Evolutionary conservation across 1,140 invertebrate genomes (phyloP).

Genomic region (Drosophila dunni): DNA sequence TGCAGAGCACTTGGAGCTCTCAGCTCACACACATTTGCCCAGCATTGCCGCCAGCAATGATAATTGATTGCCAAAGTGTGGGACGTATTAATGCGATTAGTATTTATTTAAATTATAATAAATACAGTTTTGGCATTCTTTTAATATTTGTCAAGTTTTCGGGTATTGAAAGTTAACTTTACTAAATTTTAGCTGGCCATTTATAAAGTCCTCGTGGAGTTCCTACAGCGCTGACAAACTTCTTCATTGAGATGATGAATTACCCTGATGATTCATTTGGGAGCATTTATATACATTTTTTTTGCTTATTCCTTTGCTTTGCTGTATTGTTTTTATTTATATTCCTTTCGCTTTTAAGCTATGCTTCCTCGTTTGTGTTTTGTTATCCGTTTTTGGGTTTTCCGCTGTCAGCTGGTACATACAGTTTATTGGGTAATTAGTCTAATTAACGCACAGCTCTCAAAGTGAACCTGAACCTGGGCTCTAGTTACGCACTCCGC

Average conservation of each 20-base stretch:
- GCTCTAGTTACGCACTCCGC: constrained; percentile 38
- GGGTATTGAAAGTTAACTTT: no score
- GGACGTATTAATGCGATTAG: no score
- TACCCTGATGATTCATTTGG: constrained; percentile 68
- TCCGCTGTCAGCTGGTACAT: constrained; percentile 16
- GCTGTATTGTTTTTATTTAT: constrained; percentile 12
- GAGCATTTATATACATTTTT: constrained; percentile 47
- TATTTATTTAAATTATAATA: no score
- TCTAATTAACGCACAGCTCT: constrained; percentile 52
- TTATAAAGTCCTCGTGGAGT: constrained; percentile 27
- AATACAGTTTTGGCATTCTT: no score
- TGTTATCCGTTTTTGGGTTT: constrained; percentile 15
- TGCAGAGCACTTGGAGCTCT: constrained; percentile 11
- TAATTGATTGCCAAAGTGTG: no score
- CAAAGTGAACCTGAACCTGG: constrained; percentile 26
- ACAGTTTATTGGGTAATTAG: constrained; percentile 62
- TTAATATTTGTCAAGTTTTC: no score
- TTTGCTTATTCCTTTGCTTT: constrained; percentile 17
- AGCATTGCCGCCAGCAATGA: no score
- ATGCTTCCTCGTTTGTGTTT: not conserved
- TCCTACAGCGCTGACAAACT: not conserved
- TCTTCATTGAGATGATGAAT: constrained; percentile 66
- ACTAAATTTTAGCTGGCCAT: no score
- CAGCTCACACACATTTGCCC: not conserved
- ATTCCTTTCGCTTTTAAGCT: constrained; percentile 24